These are phyloP conservation scores for Ceyx melanurus DNA, from an alignment of 2,113 vertebrate species.

Conservation along the genomic window DNA sequence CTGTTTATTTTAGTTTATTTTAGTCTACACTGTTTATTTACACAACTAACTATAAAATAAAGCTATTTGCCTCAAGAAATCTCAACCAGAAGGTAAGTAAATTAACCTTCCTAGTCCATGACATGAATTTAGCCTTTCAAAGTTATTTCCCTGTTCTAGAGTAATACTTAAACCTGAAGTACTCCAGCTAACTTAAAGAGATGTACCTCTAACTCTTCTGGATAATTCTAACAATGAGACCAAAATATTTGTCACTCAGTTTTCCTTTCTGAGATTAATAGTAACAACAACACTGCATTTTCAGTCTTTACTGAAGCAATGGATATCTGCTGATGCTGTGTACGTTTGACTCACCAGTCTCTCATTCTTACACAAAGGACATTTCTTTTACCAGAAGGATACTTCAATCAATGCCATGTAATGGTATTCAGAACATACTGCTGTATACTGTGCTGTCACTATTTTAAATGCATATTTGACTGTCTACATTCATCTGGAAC, in stretches of 20 bases:
- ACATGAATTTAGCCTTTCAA: background rate
- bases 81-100: slow-evolving; percentile 44
- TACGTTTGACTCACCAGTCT: slow-evolving; percentile 67
- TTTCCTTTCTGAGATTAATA: slow-evolving; percentile 40
- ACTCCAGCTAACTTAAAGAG: background rate
- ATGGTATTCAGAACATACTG: slow-evolving; percentile 43
- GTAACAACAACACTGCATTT: slow-evolving; percentile 68
- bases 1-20: background rate
- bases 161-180: background rate
- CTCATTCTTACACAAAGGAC: slow-evolving; percentile 63
- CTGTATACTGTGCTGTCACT: slow-evolving; percentile 29
- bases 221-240: background rate
- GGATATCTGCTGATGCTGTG: slow-evolving; percentile 71
- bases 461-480: slow-evolving; percentile 34
- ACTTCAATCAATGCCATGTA: slow-evolving; percentile 69
- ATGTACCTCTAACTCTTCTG: background rate
- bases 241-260: background rate
- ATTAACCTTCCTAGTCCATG: background rate
- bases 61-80: background rate
- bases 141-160: background rate
- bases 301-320: slow-evolving; percentile 73
- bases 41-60: background rate
- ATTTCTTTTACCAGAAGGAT: slow-evolving; percentile 67
- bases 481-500: background rate
- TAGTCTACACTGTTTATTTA: background rate